Percentiles rank a stretch among this genome's conserved stretches.
These are phyloP conservation scores for Peromyscus attwateri DNA, from an alignment of 2,797 vertebrate species.

Conservation along the genomic window DNA sequence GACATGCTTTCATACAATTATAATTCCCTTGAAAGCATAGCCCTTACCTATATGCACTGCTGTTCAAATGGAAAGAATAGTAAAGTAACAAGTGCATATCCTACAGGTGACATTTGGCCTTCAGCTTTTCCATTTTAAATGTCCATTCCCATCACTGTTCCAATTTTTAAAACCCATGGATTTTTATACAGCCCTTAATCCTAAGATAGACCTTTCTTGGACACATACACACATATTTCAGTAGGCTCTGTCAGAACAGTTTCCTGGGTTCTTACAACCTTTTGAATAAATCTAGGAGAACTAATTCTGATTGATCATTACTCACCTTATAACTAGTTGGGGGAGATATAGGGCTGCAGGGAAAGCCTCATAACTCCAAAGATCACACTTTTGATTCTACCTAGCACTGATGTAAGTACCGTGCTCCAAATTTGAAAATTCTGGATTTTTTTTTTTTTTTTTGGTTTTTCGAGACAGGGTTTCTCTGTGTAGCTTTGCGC, in stretches of 20 bases:
- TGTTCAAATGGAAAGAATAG: conserved; percentile 4
- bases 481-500: too few relatives aligned
- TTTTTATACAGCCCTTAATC: neutral
- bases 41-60: neutral
- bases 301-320: conserved; percentile 1
- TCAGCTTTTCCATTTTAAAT: conserved; percentile 47
- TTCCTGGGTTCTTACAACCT: neutral
- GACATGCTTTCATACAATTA: neutral
- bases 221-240: neutral
- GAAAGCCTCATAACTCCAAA: neutral
- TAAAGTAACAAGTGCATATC: neutral
- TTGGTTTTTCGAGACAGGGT: neutral
- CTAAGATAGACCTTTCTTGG: neutral
- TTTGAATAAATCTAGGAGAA: conserved; percentile 13
- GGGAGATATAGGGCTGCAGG: neutral
- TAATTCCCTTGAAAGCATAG: conserved; percentile 28
- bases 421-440: conserved; percentile 51
- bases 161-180: neutral
- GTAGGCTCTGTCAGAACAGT: conserved; percentile 41
- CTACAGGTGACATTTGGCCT: neutral
- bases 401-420: neutral
- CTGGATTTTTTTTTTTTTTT: neutral
- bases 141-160: conserved; percentile 5
- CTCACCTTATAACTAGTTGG: neutral
- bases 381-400: neutral